Evolutionary conservation across 2,113 vertebrate species (phyloP).

Genomic region (Lagenorhynchus albirostris): DNA sequence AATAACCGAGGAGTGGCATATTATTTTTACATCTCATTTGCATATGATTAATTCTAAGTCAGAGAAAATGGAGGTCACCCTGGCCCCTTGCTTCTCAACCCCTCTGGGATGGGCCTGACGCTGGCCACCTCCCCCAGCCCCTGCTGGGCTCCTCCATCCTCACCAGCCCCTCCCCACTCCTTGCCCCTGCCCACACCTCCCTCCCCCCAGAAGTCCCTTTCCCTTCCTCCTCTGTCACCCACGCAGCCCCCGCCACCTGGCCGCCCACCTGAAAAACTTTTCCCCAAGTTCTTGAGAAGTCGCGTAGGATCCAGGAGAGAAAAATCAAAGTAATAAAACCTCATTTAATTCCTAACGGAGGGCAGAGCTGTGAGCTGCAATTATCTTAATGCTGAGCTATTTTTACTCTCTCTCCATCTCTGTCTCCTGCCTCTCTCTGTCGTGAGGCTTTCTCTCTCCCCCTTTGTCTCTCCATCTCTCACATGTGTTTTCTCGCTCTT

Average conservation of each 20-base stretch:
- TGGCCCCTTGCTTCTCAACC: background rate
- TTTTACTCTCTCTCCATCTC: conserved; percentile 77
- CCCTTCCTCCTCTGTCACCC: conserved; percentile 45
- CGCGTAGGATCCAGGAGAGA: conserved; percentile 76
- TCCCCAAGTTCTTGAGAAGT: conserved; percentile 75
- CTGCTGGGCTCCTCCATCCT: background rate
- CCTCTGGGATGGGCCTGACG: background rate
- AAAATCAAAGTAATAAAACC: conserved; percentile 82
- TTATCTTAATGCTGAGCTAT: conserved; percentile 83
- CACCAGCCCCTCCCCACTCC: background rate
- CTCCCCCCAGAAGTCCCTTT: conserved; percentile 1
- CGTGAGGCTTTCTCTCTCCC: conserved; percentile 66
- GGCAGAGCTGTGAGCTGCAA: conserved; percentile 74
- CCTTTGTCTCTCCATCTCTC: conserved; percentile 53
- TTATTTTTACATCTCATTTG: conserved; percentile 75
- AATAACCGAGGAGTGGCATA: conserved; percentile 65
- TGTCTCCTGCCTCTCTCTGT: conserved; percentile 53
- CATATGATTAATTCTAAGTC: conserved; percentile 70
- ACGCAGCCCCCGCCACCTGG: conserved; percentile 63
- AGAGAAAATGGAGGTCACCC: conserved; percentile 27
- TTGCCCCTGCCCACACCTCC: background rate
- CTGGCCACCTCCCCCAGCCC: background rate
- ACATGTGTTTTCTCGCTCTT: background rate
- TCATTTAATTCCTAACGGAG: conserved; percentile 81
- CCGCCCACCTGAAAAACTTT: conserved; percentile 76